Evolutionary conservation across 2,113 vertebrate species (phyloP).

Genomic region (Sisor rabdophorus): DNA sequence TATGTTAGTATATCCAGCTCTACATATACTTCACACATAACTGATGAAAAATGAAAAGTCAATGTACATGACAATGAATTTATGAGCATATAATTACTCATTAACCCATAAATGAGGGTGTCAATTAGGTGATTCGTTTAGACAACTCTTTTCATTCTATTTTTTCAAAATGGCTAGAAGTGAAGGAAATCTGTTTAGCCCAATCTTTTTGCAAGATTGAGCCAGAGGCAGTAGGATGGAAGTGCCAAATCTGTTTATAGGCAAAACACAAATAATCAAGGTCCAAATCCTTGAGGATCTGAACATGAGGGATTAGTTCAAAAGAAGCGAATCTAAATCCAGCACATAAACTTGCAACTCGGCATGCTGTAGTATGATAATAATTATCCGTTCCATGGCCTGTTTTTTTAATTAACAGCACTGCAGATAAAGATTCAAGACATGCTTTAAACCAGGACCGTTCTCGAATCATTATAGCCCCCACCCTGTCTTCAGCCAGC

Average conservation of each 20-base stretch:
- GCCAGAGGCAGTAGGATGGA: neutral
- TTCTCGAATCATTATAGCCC: no score
- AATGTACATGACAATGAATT: no score
- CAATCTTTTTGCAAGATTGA: neutral
- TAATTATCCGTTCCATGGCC: neutral
- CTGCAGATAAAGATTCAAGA: neutral
- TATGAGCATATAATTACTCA: conserved; percentile 9
- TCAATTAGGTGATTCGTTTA: conserved; percentile 24
- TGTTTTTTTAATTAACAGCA: neutral
- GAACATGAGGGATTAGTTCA: no score
- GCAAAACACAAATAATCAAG: neutral
- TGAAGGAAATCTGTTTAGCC: neutral
- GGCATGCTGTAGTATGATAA: neutral
- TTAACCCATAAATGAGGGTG: conserved; percentile 2
- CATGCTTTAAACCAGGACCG: neutral
- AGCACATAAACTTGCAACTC: neutral
- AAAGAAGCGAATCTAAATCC: neutral
- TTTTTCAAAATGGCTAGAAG: conserved; percentile 15
- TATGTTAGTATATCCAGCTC: neutral
- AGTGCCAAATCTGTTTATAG: neutral
- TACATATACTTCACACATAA: neutral
- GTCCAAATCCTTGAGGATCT: neutral
- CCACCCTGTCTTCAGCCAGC: no score
- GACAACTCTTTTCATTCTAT: neutral
- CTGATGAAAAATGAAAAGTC: neutral